Base-by-base conservation (phyloP, 2,797 vertebrate genomes). In the Lithobates pipiens region DNA sequence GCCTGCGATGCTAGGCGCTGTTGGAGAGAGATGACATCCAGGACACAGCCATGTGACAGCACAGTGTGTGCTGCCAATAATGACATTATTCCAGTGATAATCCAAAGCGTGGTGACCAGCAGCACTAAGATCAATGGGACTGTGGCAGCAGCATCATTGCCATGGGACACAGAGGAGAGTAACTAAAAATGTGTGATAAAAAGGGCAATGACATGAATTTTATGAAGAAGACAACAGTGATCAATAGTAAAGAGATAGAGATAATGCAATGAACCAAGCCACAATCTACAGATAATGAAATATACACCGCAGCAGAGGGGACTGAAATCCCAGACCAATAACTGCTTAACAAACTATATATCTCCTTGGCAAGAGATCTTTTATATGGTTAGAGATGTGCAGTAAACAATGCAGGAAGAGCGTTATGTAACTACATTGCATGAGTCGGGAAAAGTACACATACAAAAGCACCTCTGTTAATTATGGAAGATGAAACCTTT, bases 11-110 rank as follows among this genome's bases (percentile, higher is more conserved):
- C 18, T 67, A 77, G 80, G 42, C n/a, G 1, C 54, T 78, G 80
- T 68, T 73, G 29, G 69, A 70, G 42, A 77, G 75, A 79, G 11
- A 83, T 83, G 76, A 87, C 61, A 85, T 79, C 76, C 81, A 87
- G 80, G 76, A 70, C 39, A 54, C 11, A 74, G 42, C 9, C 34
- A 18, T 73, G 57, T 86, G 85, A 86, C 44, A 79, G 80, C 70
- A 76, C 76, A 69, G 32, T 79, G 34, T 75, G 77, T 85, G 72
- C 72, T 54, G 74, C 72, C 65, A 27, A 61, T 83, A 83, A 87
- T 87, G 57, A 80, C 76, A 87, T 74, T 74, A 75, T 83, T 79
- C 76, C 25, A 25, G 42, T 68, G 34, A 68, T 83, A 83, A 83
- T 79, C 76, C 44, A 32, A 42, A 83, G 44, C 81, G 42, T 25